Base-by-base conservation (phyloP, 2,888 invertebrate species). In the Cryptus viduatorius region DNA sequence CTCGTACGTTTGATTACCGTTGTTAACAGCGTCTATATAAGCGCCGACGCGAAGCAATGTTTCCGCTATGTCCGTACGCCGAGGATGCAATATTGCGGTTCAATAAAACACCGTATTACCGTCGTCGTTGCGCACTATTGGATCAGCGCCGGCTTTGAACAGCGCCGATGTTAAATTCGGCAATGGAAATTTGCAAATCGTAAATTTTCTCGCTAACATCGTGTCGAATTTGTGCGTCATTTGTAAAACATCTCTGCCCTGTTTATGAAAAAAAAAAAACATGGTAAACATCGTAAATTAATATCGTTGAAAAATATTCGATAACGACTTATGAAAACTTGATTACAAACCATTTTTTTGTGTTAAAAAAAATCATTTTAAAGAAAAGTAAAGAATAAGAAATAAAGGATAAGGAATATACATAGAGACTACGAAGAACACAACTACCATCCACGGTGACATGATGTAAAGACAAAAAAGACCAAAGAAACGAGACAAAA, bases 71-170 rank as follows among this genome's bases (percentile, higher is more conserved):
- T 89, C 89, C 1, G 82, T 86, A 8, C 88, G 86, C 90, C 96
- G 97, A 0, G 97, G 97, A 87, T 94, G 94, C 81, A 96, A 96
- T 93, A 96, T 95, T 85, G 97, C 97, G 0, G 97, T 96, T 83
- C 98, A 95, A 93, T 98, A 98, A 71, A 99, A 95, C 12, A 98
- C 97, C 24, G 98, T 98, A 94, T 98, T 98, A 24, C 97, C 98
- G 79, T 96, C 96, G 75, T 96, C 96, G 94, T 99, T 98, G 1
- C 95, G 94, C 0, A 96, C 96, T 94, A 96, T 96, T 0, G 97
- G 96, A 94, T 96, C 95, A 0, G 98, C 98, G 12, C 98, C 98
- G 31, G 97, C 97, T 87, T 96, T 95, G 86, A 98, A 94, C 91
- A 98, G 94, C 80, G 97, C 96, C 89, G 96, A 95, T 5, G 97